A percentile compares a stretch with the other conserved stretches of the same genome.
Evolutionary conservation across 2,797 vertebrate species (phyloP).

Genomic region (Silurus lanzhouensis): DNA sequence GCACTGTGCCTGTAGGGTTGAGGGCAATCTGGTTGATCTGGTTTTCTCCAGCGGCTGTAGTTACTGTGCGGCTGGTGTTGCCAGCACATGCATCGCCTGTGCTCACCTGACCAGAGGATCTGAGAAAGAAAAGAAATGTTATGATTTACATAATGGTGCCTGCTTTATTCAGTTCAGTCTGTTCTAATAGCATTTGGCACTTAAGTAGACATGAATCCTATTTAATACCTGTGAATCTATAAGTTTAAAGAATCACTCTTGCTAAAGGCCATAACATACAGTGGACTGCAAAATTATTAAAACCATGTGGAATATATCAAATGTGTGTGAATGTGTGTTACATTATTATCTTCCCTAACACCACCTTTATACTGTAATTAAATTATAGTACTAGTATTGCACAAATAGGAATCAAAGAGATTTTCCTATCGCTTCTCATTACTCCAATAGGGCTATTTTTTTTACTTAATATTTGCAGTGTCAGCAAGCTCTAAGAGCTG

Average conservation of each 20-base stretch:
- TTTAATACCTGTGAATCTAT: not conserved
- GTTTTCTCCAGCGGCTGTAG: constrained; percentile 92
- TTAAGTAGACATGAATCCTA: not conserved
- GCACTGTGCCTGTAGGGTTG: constrained; percentile 87
- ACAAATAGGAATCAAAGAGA: not conserved
- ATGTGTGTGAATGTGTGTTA: not conserved
- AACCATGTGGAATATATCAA: not conserved
- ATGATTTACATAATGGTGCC: not conserved
- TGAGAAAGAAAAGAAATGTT: constrained; percentile 55
- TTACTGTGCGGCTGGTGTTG: constrained; percentile 85
- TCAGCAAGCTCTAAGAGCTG: not conserved
- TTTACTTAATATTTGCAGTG: not conserved
- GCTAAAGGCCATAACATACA: not conserved
- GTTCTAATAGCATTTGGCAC: not conserved
- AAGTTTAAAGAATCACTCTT: not conserved
- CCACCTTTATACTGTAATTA: not conserved
- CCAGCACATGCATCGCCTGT: constrained; percentile 83
- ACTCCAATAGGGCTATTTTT: not conserved
- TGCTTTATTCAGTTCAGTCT: not conserved
- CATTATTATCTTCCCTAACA: not conserved
- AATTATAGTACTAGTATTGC: not conserved
- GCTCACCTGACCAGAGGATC: constrained; percentile 91
- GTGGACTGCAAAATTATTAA: not conserved
- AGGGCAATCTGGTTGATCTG: constrained; percentile 96
- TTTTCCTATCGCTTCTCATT: too few relatives aligned